These are phyloP conservation scores for Thunnus thynnus DNA, from an alignment of 2,113 vertebrate species.

Conservation along the genomic window DNA sequence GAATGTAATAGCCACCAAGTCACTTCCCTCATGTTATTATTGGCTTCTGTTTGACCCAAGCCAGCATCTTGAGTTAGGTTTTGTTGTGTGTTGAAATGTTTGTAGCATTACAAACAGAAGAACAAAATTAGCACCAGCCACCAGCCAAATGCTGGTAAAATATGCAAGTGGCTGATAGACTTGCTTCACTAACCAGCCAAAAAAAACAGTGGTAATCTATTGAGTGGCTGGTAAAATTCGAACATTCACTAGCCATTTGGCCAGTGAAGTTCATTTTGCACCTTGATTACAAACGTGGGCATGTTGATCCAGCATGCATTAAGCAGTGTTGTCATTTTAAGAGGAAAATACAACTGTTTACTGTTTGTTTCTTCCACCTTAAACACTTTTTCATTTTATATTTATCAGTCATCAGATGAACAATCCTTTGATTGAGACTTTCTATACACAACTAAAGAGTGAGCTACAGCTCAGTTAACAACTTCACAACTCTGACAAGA, in stretches of 20 bases:
- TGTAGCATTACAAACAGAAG: conserved; percentile 1
- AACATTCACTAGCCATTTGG: no score
- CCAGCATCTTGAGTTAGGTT: conserved; percentile 13
- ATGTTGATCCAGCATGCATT: background rate
- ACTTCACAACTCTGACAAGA: background rate
- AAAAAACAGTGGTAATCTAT: no score
- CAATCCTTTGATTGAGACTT: background rate
- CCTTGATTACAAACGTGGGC: background rate
- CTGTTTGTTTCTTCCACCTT: background rate
- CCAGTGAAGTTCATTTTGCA: no score
- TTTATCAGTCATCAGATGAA: conserved; percentile 5
- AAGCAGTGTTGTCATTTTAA: background rate
- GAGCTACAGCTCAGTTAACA: background rate
- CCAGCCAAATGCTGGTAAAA: background rate
- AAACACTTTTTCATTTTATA: background rate
- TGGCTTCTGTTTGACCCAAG: conserved; percentile 17
- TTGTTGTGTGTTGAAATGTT: conserved; percentile 38
- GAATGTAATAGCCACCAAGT: background rate
- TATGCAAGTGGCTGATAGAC: background rate
- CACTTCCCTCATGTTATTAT: background rate
- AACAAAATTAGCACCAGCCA: no score
- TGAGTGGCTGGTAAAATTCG: no score
- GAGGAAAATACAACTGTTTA: background rate
- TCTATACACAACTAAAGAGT: background rate
- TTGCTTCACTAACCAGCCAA: no score